These are phyloP conservation scores for Kuschelorhynchus macadamiae DNA, from an alignment of 2,888 invertebrate genomes.

Conservation along the genomic window DNA sequence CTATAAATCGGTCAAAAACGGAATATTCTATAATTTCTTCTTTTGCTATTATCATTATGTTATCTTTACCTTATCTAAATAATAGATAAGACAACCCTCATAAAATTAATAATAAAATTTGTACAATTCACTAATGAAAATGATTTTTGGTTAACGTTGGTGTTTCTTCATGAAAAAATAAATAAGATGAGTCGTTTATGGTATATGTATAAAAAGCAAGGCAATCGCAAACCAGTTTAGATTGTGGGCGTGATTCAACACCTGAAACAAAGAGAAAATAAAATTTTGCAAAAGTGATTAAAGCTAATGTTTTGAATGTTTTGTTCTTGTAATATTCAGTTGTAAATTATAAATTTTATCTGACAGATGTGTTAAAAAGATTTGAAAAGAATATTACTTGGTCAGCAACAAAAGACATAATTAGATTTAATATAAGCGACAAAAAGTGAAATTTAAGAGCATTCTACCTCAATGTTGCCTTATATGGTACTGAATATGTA, in stretches of 20 bases:
- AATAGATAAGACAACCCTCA: constrained; percentile 13
- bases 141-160: constrained; percentile 19
- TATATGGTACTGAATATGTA: too few species aligned
- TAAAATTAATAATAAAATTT: constrained; percentile 34
- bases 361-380: too few species aligned
- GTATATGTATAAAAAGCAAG: constrained; percentile 59
- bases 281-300: neutral
- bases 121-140: constrained; percentile 22
- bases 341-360: too few species aligned
- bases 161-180: constrained; percentile 55
- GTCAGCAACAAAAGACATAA: too few species aligned
- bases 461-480: too few species aligned
- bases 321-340: too few species aligned
- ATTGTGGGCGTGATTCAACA: constrained; percentile 43
- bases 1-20: too few species aligned
- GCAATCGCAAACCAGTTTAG: constrained; percentile 55
- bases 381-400: too few species aligned
- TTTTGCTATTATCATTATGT: neutral
- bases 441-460: too few species aligned
- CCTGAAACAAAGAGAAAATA: constrained; percentile 49
- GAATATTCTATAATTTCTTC: too few species aligned
- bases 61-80: constrained; percentile 18
- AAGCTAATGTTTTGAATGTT: neutral
- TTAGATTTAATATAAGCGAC: too few species aligned
- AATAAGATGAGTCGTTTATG: constrained; percentile 55